Percentiles rank a stretch among this genome's conserved stretches.
Conservation (phyloP, 2,797 vertebrate genomes). For the Orestias chungarensis region DNA sequence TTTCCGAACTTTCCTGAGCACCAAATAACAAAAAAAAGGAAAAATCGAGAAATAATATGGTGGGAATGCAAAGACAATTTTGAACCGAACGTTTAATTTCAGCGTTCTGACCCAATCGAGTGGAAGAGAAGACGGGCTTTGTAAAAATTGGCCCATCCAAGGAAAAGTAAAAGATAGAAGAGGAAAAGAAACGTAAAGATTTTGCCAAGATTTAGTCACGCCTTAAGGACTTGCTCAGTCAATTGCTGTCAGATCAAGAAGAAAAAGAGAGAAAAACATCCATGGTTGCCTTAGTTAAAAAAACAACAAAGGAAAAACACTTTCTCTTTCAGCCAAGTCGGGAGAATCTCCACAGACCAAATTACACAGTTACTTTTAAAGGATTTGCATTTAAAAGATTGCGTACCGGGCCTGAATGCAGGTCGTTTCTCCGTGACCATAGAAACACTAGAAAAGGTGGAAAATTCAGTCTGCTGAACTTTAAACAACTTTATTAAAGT, state of each 20-base stretch:
- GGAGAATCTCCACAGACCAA: conserved; percentile 84
- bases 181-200: conserved; percentile 86
- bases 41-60: conserved; percentile 74
- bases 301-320: conserved; percentile 64
- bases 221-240: conserved; percentile 85
- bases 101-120: conserved; percentile 91
- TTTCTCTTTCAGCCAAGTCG: conserved; percentile 78
- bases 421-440: conserved; percentile 91
- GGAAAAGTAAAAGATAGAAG: conserved; percentile 56
- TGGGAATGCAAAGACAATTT: conserved; percentile 86
- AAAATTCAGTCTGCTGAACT: conserved; percentile 98
- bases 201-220: conserved; percentile 88
- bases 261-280: conserved; percentile 81
- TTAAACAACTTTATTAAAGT: conserved; percentile 99
- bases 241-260: conserved; percentile 90
- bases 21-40: conserved; percentile 30
- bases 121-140: conserved; percentile 87
- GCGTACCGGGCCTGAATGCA: conserved; percentile 84
- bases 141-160: conserved; percentile 81
- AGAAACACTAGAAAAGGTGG: conserved; percentile 96
- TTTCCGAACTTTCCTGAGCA: conserved; percentile 61
- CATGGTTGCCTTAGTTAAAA: conserved; percentile 72
- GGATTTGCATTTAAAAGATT: conserved; percentile 98
- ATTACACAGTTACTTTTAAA: conserved; percentile 88
- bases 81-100: conserved; percentile 83